Evolutionary conservation across 2,888 invertebrate genomes (phyloP).

Genomic region (Serrognathus titanus): DNA sequence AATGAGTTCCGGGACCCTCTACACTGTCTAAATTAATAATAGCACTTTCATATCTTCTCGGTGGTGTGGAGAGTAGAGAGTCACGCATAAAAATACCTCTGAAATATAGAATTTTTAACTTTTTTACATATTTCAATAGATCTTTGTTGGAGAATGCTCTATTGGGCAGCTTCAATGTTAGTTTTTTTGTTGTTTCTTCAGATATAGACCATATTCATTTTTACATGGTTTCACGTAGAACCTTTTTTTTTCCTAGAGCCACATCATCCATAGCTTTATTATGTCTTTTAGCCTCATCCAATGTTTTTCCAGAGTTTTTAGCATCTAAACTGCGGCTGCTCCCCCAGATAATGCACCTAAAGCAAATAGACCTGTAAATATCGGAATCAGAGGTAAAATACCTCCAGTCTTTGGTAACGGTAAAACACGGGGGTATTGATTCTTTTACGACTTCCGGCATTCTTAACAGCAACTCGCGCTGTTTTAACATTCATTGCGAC

Average conservation of each 20-base stretch:
- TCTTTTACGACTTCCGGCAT: conserved; percentile 8
- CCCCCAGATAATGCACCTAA: conserved; percentile 25
- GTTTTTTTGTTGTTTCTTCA: conserved; percentile 15
- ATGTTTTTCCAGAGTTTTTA: conserved; percentile 21
- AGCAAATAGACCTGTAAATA: conserved; percentile 29
- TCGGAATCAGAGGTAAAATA: conserved; percentile 27
- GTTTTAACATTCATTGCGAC: conserved; percentile 20
- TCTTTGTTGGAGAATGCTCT: conserved; percentile 26
- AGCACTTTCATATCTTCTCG: background rate
- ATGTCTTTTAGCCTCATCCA: conserved; percentile 30
- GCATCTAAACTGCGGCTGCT: conserved; percentile 27
- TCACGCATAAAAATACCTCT: conserved; percentile 20
- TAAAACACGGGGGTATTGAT: conserved; percentile 30
- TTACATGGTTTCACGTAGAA: conserved; percentile 17
- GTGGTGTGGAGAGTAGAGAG: conserved; percentile 7
- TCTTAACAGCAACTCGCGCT: conserved; percentile 12
- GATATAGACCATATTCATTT: conserved; percentile 25
- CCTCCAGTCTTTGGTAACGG: conserved; percentile 37
- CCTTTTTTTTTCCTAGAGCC: conserved; percentile 26
- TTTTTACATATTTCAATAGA: conserved; percentile 8
- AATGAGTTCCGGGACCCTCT: conserved; percentile 32
- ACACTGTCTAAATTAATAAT: conserved; percentile 29
- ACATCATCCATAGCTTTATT: conserved; percentile 32
- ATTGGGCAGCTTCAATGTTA: conserved; percentile 22
- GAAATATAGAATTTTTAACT: background rate